These are phyloP conservation scores for Xestia rhomboidea DNA, from an alignment of 2,888 invertebrate genomes.

Conservation along the genomic window DNA sequence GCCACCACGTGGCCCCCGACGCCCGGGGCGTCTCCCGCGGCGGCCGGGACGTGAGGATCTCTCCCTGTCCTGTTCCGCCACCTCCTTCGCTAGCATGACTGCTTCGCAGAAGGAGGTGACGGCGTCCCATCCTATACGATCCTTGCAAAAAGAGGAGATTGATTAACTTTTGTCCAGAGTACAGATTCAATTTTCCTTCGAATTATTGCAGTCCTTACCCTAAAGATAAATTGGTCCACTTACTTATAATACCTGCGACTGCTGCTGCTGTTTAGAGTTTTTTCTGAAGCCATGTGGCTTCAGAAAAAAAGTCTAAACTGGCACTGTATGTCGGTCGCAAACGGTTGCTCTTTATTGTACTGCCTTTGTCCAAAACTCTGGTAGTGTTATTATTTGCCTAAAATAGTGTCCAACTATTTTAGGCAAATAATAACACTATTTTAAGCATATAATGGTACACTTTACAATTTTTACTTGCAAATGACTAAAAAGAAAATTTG, in stretches of 20 bases:
- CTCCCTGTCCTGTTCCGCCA: no score
- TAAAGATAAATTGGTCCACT: not conserved
- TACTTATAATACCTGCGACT: not conserved
- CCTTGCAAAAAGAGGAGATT: not conserved
- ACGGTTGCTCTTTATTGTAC: constrained; percentile 13
- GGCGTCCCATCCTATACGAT: no score
- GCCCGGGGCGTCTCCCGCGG: no score
- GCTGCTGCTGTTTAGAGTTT: no score
- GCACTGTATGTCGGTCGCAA: constrained; percentile 17
- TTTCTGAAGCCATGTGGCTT: no score
- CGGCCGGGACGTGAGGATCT: no score
- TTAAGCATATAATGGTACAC: not conserved
- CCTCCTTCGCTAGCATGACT: no score
- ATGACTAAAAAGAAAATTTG: not conserved
- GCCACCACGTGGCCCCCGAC: no score
- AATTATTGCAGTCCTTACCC: not conserved
- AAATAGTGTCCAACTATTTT: no score
- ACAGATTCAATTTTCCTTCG: not conserved
- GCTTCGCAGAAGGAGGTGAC: no score
- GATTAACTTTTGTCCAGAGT: not conserved
- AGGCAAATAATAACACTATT: no score
- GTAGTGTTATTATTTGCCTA: no score
- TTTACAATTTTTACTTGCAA: not conserved
- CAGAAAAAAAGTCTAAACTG: constrained; percentile 23
- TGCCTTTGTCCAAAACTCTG: constrained; percentile 14